A percentile compares a stretch with the other conserved stretches of the same genome.
phyloP scores from a whole-genome alignment of 2,113 vertebrate genomes.

The human region DNA sequence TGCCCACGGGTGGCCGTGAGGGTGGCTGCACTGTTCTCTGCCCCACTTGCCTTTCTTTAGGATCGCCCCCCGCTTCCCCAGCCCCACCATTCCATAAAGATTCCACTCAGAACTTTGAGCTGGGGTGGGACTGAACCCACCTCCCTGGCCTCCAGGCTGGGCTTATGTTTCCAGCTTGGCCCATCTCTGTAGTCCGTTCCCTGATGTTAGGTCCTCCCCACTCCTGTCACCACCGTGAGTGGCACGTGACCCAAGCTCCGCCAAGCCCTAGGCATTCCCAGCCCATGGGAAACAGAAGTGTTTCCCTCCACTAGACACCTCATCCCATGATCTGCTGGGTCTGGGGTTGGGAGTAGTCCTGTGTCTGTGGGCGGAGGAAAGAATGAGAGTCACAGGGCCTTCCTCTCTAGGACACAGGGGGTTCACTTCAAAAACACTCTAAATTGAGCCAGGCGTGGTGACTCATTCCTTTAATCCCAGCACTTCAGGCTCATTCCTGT shows the following conservation, averaged over 20 bases:
- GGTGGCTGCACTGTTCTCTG: fast-evolving
- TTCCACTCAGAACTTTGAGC: neutral
- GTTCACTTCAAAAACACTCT: neutral
- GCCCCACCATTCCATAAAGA: neutral
- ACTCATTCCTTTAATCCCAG: too few relatives aligned
- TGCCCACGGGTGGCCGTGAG: neutral
- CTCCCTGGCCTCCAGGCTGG: neutral
- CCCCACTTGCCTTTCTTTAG: neutral
- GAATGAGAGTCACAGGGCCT: neutral
- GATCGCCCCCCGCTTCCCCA: too few relatives aligned
- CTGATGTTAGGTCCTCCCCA: neutral
- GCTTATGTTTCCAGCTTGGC: neutral
- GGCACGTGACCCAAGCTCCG: neutral
- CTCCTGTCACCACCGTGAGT: neutral
- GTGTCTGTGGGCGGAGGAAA: neutral
- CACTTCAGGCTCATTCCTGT: too few relatives aligned
- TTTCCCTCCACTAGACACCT: neutral
- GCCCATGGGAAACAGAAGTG: neutral
- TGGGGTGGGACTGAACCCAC: neutral
- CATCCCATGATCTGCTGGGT: neutral
- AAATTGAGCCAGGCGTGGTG: too few relatives aligned
- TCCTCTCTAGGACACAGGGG: neutral
- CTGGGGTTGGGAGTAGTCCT: neutral
- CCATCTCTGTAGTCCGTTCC: neutral
- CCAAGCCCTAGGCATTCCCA: neutral